Evolutionary conservation across 2,888 invertebrate genomes (phyloP).

Genomic region (Clunio marinus): DNA sequence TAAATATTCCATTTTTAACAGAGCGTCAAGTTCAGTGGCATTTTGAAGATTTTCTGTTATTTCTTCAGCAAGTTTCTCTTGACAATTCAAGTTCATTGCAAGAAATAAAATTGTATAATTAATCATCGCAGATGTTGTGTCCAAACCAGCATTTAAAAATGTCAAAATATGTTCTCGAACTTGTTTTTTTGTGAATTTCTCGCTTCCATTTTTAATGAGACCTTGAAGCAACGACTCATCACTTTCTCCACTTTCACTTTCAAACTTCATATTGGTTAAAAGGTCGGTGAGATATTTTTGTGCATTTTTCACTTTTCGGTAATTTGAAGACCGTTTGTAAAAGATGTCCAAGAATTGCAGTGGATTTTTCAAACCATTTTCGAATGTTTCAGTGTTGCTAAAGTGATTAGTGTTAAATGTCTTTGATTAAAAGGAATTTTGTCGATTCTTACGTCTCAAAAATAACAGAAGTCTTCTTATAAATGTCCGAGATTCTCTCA

Average conservation of each 20-base stretch:
- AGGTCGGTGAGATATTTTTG: neutral
- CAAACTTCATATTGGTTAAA: neutral
- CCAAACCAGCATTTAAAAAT: constrained; percentile 3
- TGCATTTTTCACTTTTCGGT: neutral
- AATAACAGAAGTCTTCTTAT: neutral
- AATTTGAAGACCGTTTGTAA: neutral
- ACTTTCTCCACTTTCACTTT: neutral
- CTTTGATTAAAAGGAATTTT: too few relatives aligned
- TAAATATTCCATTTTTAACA: neutral
- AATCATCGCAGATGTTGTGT: neutral
- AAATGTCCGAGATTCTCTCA: neutral
- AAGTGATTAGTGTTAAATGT: too few relatives aligned
- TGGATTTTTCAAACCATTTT: neutral
- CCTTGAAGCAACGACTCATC: neutral
- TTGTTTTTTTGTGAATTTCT: neutral
- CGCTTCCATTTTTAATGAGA: neutral
- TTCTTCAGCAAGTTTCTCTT: neutral
- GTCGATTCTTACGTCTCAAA: neutral
- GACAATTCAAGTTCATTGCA: neutral
- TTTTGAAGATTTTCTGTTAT: neutral
- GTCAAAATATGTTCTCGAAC: neutral
- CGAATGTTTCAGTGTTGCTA: neutral
- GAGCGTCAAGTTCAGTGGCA: neutral
- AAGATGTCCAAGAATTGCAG: neutral
- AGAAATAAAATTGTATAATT: constrained; percentile 5